Conservation (phyloP, 1,140 invertebrate species). For the Drosophila parabipectinata region DNA sequence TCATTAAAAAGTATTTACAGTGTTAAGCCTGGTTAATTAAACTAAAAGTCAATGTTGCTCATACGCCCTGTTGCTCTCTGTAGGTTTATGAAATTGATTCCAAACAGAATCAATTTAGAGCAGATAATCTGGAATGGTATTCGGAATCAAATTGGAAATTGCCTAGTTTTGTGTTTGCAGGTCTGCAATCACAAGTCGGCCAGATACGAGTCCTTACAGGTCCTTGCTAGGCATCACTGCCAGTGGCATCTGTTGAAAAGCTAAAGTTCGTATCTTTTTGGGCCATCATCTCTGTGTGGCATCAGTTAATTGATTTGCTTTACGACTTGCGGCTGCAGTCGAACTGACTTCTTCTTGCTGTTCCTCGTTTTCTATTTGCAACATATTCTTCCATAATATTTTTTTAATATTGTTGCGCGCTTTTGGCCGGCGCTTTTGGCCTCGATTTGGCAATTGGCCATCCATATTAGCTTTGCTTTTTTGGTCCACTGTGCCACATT, state of each 20-base stretch:
- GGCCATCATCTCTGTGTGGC: conserved; percentile 36
- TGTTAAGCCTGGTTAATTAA: not conserved
- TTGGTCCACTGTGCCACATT: conserved; percentile 78
- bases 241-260: conserved; percentile 20
- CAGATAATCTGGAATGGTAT: conserved; percentile 27
- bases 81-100: not conserved
- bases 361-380: not conserved
- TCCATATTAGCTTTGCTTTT: conserved; percentile 73
- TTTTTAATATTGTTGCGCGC: conserved; percentile 73
- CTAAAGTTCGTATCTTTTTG: conserved; percentile 37
- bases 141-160: conserved; percentile 41
- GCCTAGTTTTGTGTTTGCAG: conserved; percentile 19
- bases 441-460: conserved; percentile 73
- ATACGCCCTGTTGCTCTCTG: conserved; percentile 33
- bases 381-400: conserved; percentile 68
- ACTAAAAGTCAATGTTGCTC: conserved; percentile 12
- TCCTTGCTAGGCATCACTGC: conserved; percentile 2
- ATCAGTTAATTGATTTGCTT: conserved; percentile 79
- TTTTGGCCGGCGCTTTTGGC: conserved; percentile 14
- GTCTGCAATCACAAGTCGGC: conserved; percentile 41
- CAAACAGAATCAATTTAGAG: conserved; percentile 29
- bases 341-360: not conserved
- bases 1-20: not conserved
- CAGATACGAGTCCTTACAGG: conserved; percentile 16
- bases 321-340: conserved; percentile 69